phyloP scores from a whole-genome alignment of 1,140 invertebrate species.

The Apolygus lucorum region DNA sequence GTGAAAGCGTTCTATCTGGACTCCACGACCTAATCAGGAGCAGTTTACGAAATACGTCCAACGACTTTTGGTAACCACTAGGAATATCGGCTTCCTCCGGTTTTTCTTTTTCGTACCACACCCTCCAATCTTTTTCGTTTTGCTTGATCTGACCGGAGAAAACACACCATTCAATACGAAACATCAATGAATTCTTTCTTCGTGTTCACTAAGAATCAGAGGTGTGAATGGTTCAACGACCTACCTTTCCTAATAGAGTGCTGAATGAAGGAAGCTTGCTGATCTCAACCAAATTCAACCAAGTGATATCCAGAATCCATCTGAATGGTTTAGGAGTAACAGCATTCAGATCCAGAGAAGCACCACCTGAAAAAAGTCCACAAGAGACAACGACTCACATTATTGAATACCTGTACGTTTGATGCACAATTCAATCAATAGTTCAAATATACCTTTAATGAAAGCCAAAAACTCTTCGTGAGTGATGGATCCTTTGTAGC shows the following conservation, averaged over 20 bases:
- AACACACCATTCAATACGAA: too few relatives aligned
- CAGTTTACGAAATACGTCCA: slow-evolving; percentile 85
- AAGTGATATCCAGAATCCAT: slow-evolving; percentile 94
- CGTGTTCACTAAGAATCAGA: too few relatives aligned
- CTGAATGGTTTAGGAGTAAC: slow-evolving; percentile 85
- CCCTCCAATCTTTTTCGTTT: slow-evolving; percentile 81
- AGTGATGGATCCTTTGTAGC: slow-evolving; percentile 67
- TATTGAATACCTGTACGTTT: neutral
- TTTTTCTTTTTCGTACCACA: slow-evolving; percentile 91
- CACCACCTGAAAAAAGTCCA: slow-evolving; percentile 60
- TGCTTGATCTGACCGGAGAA: slow-evolving; percentile 55
- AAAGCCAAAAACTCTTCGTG: slow-evolving; percentile 92
- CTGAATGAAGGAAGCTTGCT: slow-evolving; percentile 77
- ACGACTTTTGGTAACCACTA: slow-evolving; percentile 75
- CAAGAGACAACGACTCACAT: slow-evolving; percentile 12
- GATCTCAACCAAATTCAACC: slow-evolving; percentile 93
- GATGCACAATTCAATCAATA: neutral
- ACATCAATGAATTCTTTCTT: too few relatives aligned
- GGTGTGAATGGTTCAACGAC: slow-evolving; percentile 28
- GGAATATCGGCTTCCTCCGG: slow-evolving; percentile 88
- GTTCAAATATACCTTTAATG: slow-evolving; percentile 65
- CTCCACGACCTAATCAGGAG: slow-evolving; percentile 89
- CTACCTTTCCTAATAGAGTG: slow-evolving; percentile 68
- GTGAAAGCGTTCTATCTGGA: slow-evolving; percentile 87
- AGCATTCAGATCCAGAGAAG: slow-evolving; percentile 86